These are phyloP conservation scores for Neotoxoptera formosana DNA, from an alignment of 1,140 invertebrate species.

Conservation along the genomic window DNA sequence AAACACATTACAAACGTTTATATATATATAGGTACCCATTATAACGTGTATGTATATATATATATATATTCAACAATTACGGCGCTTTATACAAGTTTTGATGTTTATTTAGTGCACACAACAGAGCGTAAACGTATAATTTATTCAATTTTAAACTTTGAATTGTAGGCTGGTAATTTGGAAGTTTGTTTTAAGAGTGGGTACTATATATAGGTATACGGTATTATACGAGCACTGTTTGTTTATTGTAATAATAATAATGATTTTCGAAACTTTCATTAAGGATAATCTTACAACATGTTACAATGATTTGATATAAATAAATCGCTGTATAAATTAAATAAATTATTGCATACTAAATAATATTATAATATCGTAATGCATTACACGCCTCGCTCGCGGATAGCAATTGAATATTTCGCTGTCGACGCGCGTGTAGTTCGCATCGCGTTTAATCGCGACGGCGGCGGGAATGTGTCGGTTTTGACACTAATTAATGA, in stretches of 20 bases:
- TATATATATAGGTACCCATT: too few relatives aligned
- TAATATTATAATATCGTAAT: too few relatives aligned
- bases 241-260: neutral
- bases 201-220: neutral
- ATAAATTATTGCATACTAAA: too few relatives aligned
- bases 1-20: neutral
- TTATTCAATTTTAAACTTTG: slow-evolving; percentile 18
- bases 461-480: neutral
- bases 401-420: neutral
- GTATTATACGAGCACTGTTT: neutral
- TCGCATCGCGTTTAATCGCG: neutral
- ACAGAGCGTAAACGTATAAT: slow-evolving; percentile 2
- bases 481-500: slow-evolving; percentile 6
- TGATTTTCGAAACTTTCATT: neutral
- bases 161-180: neutral
- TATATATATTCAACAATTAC: neutral
- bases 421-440: neutral
- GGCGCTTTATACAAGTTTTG: neutral
- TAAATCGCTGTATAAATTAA: neutral
- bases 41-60: neutral
- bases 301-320: neutral
- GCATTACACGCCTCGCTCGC: neutral
- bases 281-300: neutral
- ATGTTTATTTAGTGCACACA: neutral
- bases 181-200: neutral